Base-by-base conservation (phyloP, 2,113 vertebrate species). In the Sakesphorus luctuosus region DNA sequence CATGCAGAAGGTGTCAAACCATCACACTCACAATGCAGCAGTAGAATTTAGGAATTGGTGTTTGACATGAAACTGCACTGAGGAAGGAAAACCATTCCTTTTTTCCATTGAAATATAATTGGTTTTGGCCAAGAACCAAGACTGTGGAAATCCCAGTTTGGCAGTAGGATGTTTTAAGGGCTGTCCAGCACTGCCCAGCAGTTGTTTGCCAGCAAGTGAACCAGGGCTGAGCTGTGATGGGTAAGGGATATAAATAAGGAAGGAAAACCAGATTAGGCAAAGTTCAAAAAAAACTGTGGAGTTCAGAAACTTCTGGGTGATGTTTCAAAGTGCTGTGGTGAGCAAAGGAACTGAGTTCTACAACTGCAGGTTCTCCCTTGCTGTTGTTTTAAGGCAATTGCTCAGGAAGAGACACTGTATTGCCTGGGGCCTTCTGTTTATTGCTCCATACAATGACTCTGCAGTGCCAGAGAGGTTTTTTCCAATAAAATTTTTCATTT, bases 401-500 rank as follows among this genome's bases (percentile, higher is more conserved):
- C 50, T 71, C 25, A 26, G 76, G 52, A 80, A 65, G 43, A 92
- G 67, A 31, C 33, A 7, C 31, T n/a, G 19, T 44, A 8, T 63
- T 87, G 89, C 92, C 77, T 55, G 81, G 52, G 71, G 87, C 52
- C 38, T 91, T 83, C 46, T 89, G 55, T 69, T 90, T 91, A 74
- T 43, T 91, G 91, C 68, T 94, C 47, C 25, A 4, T 61, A 50
- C 47, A 59, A 55, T 82, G 89, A 55, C 36, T 95, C 76, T 63
- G 75, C 2, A 11, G 55, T 67, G 89, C 68, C 56, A 72, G 73
- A 89, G 81, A 83, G 75, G 35, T 33, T 92, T 89, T 87, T 81
- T 67, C 79, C 87, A 74, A 74, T 77, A 84, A 69, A 53, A 29
- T 66, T 71, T 84, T 92, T 89, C 73, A 72, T 96, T 89, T 87